phyloP scores from a whole-genome alignment of 2,888 invertebrate species.

The Harpalus rubripes region DNA sequence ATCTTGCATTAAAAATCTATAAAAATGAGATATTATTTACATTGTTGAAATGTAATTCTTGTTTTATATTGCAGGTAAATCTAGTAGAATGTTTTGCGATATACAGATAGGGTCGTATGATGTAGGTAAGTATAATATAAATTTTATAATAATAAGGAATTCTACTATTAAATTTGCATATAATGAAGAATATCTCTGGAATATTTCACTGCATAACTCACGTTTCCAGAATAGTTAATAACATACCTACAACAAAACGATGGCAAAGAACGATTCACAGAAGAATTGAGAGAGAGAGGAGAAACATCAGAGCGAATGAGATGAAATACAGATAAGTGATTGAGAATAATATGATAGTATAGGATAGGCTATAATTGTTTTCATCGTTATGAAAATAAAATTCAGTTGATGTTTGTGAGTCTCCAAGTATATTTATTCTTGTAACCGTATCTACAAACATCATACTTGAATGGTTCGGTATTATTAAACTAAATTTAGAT shows the following conservation, averaged over 20 bases:
- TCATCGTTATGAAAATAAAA: neutral
- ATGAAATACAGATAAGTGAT: neutral
- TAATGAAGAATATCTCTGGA: slow-evolving; percentile 46
- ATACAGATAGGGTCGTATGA: neutral
- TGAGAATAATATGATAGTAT: neutral
- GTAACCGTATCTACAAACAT: neutral
- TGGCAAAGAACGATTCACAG: slow-evolving; percentile 8
- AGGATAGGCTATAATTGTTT: neutral
- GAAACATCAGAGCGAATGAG: slow-evolving; percentile 9
- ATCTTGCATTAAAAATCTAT: too few species aligned
- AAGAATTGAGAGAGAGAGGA: slow-evolving; percentile 15
- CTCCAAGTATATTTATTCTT: neutral
- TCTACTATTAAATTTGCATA: slow-evolving; percentile 46
- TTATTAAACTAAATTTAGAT: too few species aligned
- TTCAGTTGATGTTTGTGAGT: neutral
- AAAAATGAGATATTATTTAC: neutral
- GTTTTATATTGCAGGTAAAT: neutral
- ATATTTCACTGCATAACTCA: slow-evolving; percentile 42
- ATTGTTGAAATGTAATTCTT: slow-evolving; percentile 1
- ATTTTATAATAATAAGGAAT: slow-evolving; percentile 37
- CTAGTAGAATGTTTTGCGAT: slow-evolving; percentile 21
- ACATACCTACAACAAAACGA: slow-evolving; percentile 46
- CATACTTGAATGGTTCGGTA: too few species aligned
- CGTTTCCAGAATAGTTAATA: slow-evolving; percentile 46
- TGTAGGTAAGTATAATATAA: slow-evolving; percentile 33